Evolutionary conservation across 2,797 vertebrate species (phyloP), one percentile per base, ranked within the genome.

Genomic region (Discoglossus pictus): DNA sequence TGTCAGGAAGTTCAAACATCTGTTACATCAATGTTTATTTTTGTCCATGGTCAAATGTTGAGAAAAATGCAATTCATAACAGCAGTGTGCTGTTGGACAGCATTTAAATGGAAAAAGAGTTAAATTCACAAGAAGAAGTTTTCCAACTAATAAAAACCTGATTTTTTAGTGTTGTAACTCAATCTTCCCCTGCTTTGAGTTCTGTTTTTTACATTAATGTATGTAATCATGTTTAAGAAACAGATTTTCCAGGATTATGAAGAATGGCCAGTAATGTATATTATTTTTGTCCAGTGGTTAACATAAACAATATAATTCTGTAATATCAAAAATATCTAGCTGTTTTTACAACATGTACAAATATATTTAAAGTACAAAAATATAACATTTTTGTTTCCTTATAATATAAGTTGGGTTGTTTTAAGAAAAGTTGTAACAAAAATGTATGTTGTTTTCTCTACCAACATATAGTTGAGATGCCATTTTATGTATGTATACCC

Each of bases 1-100:
- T 42, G 18, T 62, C 59, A 63, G 60, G 60, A 70, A 58, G 52
- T 56, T 63, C 23, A 56, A 55, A 63, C 67, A 70, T 70, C 67
- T 63, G 67, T 58, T 63, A 63, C 52, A 70, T 50, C 60, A 70
- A 50, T 63, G 59, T 62, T 70, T 70, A 62, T 63, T 69, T 70
- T 70, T 23, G 50, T 62, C 43, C 67, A 51, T 48, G 34, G 43
- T 63, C 48, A 24, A 69, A 61, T 23, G 25, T 70, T 27, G 56
- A 51, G 23, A 54, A 55, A 63, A 70, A 70, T 63, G 59, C 51
- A 63, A 50, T 60, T 56, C 50, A 50, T 51, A 56, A 51, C 51
- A 51, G 34, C 36, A 39, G 42, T 40, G 64, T 27, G 50, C 58
- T 47, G 50, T 39, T 47, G 50, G 50, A 48, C 21, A 39, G 50